These are phyloP conservation scores for Sinocyclocheilus grahami DNA, from an alignment of 2,113 vertebrate genomes.

Conservation along the genomic window DNA sequence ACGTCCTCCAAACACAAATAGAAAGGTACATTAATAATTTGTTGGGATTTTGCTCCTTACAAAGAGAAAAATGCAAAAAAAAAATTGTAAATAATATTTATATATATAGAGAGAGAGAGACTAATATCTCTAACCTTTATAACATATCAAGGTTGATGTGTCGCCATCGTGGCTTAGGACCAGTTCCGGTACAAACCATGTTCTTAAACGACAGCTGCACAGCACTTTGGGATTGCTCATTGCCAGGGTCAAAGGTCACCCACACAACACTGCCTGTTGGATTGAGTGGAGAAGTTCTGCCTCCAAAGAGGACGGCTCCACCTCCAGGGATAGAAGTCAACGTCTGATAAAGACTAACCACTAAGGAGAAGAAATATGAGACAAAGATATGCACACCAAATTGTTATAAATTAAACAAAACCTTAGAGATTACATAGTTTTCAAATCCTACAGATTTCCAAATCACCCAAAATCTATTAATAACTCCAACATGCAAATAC, in stretches of 20 bases:
- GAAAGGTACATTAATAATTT: conserved; percentile 58
- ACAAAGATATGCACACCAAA: not conserved
- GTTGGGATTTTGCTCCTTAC: not conserved
- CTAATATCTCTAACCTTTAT: conserved; percentile 68
- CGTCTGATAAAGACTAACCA: conserved; percentile 82
- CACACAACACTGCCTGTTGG: conserved; percentile 69
- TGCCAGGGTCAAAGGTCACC: conserved; percentile 57
- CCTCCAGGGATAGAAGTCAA: conserved; percentile 72
- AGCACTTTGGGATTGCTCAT: conserved; percentile 15
- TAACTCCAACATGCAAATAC: not conserved
- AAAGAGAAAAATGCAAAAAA: not conserved
- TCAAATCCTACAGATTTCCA: not conserved
- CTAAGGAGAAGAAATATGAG: conserved; percentile 67
- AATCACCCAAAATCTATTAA: not conserved
- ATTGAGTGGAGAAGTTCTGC: conserved; percentile 82
- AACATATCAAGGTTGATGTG: conserved; percentile 79
- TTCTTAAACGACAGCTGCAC: conserved; percentile 58
- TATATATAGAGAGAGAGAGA: not conserved
- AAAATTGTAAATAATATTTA: too few relatives aligned
- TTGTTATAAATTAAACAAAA: not conserved
- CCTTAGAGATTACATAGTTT: not conserved
- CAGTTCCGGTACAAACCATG: conserved; percentile 62
- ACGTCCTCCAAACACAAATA: conserved; percentile 91
- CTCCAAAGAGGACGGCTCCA: conserved; percentile 78
- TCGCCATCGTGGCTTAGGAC: conserved; percentile 80